These are phyloP conservation scores for Reinhardtius hippoglossoides DNA, from an alignment of 2,113 vertebrate genomes.

Conservation along the genomic window DNA sequence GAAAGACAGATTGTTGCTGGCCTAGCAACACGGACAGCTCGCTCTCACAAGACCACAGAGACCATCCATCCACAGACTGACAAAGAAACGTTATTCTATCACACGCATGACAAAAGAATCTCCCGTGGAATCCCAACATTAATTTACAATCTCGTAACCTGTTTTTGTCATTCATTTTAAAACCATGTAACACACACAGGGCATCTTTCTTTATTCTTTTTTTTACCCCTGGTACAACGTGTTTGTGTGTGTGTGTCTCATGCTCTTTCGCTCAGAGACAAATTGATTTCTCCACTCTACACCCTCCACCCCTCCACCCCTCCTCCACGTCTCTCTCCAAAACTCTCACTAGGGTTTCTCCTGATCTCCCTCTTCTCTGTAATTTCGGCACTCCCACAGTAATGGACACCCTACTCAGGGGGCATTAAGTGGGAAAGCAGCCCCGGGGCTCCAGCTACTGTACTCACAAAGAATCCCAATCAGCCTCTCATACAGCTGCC, in stretches of 20 bases:
- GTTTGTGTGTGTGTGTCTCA: constrained; percentile 13
- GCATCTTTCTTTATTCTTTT: neutral
- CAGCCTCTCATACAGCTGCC: constrained; percentile 21
- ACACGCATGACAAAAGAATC: neutral
- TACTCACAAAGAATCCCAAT: constrained; percentile 48
- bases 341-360: constrained; percentile 51
- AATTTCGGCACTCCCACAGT: constrained; percentile 65
- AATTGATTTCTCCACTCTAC: constrained; percentile 49
- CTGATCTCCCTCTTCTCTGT: constrained; percentile 58
- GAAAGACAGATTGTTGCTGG: constrained; percentile 35
- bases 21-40: constrained; percentile 39
- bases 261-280: constrained; percentile 20
- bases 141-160: no score
- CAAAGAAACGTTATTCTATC: constrained; percentile 36
- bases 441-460: constrained; percentile 27
- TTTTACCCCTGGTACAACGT: neutral
- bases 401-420: constrained; percentile 67
- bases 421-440: constrained; percentile 45
- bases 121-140: neutral
- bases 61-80: constrained; percentile 16
- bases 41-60: constrained; percentile 34
- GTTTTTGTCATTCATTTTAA: neutral
- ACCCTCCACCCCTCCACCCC: constrained; percentile 4
- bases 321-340: constrained; percentile 9
- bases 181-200: constrained; percentile 1